A percentile compares a stretch with the other conserved stretches of the same genome.
Conservation (phyloP, 2,888 invertebrate species). For the Ischnura elegans region DNA sequence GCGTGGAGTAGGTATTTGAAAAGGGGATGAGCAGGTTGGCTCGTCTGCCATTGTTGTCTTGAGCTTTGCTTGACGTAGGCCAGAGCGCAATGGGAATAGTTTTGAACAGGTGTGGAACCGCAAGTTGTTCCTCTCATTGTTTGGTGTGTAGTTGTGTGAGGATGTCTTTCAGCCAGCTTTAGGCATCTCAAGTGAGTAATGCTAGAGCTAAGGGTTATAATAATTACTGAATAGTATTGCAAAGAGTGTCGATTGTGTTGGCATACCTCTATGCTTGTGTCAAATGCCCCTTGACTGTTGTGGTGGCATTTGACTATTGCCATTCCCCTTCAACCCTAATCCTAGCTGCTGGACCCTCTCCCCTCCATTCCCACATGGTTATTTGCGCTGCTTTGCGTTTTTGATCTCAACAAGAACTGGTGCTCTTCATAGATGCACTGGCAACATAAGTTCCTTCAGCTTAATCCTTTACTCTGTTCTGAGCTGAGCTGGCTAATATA, state of each 20-base stretch:
- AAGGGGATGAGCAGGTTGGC: background rate
- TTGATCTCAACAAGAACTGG: slow-evolving; percentile 47
- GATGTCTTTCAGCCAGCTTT: slow-evolving; percentile 48
- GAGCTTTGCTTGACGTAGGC: slow-evolving; percentile 48
- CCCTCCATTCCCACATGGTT: background rate
- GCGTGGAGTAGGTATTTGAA: slow-evolving; percentile 1
- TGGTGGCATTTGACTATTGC: background rate
- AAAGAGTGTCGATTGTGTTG: background rate
- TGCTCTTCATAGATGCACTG: background rate
- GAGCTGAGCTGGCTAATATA: background rate
- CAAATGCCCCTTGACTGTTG: background rate
- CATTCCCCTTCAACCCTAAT: background rate
- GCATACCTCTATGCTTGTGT: background rate
- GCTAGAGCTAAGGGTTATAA: background rate
- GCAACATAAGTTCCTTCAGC: slow-evolving; percentile 47
- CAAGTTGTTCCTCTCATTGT: background rate
- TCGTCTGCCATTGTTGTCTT: background rate
- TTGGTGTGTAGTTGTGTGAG: slow-evolving; percentile 19
- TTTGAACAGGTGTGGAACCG: background rate
- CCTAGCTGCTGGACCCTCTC: background rate
- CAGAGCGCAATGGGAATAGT: slow-evolving; percentile 18
- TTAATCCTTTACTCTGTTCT: slow-evolving; percentile 28
- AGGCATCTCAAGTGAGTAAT: slow-evolving; percentile 12
- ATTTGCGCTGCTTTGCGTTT: background rate
- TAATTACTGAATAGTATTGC: slow-evolving; percentile 9